These are phyloP conservation scores for Cebus imitator DNA, from an alignment of 2,113 vertebrate species.

Conservation along the genomic window DNA sequence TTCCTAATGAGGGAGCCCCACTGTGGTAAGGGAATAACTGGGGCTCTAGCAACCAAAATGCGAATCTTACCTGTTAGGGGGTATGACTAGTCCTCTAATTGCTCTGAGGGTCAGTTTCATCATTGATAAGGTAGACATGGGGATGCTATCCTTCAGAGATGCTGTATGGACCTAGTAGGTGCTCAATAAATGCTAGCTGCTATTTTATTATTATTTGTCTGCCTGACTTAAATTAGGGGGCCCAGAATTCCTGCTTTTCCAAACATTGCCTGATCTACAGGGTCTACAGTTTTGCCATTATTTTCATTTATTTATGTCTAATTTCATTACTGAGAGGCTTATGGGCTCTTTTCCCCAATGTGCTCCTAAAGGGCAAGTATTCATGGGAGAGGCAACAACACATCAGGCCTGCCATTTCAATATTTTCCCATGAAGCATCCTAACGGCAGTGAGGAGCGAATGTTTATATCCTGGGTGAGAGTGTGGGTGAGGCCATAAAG, in stretches of 20 bases:
- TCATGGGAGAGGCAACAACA: background rate
- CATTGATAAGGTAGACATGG: background rate
- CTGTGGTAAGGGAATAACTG: too few relatives aligned
- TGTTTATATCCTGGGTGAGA: fast-evolving
- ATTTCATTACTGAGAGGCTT: background rate
- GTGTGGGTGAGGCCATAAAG: background rate
- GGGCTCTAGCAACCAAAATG: background rate
- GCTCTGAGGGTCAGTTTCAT: background rate
- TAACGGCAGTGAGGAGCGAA: background rate
- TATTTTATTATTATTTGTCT: background rate
- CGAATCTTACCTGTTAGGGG: background rate
- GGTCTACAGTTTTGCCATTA: background rate
- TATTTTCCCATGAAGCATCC: background rate
- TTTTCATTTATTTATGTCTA: background rate
- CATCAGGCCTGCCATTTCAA: background rate
- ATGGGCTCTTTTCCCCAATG: too few relatives aligned
- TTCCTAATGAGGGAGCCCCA: background rate
- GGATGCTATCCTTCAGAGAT: fast-evolving
- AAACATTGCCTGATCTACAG: background rate
- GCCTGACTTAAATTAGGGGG: background rate
- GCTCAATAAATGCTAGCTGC: background rate
- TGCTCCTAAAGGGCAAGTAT: background rate
- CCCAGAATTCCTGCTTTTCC: background rate
- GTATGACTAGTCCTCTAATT: background rate
- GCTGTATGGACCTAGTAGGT: fast-evolving